Evolutionary conservation across 2,797 vertebrate species (phyloP), one percentile per base, ranked within the genome.

Genomic region (Decapterus maruadsi): DNA sequence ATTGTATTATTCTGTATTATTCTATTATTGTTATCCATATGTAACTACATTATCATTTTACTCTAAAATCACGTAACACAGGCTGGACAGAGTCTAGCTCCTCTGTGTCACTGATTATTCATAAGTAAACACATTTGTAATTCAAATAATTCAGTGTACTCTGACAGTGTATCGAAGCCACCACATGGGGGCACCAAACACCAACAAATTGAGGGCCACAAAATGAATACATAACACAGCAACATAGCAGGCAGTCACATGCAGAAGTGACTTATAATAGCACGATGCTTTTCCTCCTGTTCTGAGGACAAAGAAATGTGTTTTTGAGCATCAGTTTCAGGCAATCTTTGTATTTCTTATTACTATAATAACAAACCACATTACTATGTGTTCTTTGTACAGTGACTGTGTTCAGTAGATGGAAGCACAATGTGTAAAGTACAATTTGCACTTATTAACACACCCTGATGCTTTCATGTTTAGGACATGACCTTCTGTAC

Each of bases 161-260:
- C 2, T 22, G 31, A 60, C 19, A 65, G 34, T 0, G 62, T 9
- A 11, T 16, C 17, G 3, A 3, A 48, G 59, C 59, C 7, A 55
- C 90, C 94, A 94, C 90, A 87, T 0, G 86, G 81, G 68, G 94
- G 91, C 50, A 78, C 75, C 78, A 92, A 22, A 93, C 55, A 78
- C 83, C 58, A 73, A 16, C n/a, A 46, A 45, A 54, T 64, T 10
- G 43, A 61, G 14, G 31, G 53, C 48, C 29, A 42, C 42, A 72
- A 65, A 76, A 53, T 56, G 19, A 78, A 46, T 70, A 67, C 50
- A 67, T 71, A 80, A 87, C 70, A 74, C 1, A n/a, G n/a, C n/a
- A n/a, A n/a, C n/a, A n/a, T 71, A 80, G 86, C 72, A 75, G 0
- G 20, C 62, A 82, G 68, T 79, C 77, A 86, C 80, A 87, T 77